These are phyloP conservation scores for Pseudorhombus dupliciocellatus DNA, from an alignment of 2,113 vertebrate species.

Conservation along the genomic window DNA sequence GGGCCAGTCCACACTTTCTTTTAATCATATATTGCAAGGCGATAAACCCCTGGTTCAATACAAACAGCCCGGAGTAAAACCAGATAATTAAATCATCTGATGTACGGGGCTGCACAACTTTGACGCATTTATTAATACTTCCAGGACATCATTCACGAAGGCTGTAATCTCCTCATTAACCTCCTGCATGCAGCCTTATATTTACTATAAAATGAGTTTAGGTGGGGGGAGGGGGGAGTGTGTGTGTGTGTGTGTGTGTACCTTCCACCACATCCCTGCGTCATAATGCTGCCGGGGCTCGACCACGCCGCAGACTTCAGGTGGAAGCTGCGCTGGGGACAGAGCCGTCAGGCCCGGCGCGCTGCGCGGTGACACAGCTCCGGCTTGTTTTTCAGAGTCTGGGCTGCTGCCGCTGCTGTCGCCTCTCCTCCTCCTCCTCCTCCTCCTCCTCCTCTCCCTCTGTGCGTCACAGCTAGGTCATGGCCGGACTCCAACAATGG, in stretches of 20 bases:
- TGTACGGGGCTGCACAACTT: constrained; percentile 1
- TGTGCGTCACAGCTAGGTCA: constrained; percentile 80
- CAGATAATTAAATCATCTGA: constrained; percentile 31
- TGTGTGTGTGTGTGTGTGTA: not conserved
- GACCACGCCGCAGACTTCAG: constrained; percentile 34
- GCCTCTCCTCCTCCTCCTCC: constrained; percentile 16
- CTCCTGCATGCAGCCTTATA: constrained; percentile 22
- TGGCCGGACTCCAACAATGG: constrained; percentile 79
- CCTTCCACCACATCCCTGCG: not conserved
- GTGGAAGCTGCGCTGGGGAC: constrained; percentile 40
- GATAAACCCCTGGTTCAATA: not conserved
- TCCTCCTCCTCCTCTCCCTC: constrained; percentile 27
- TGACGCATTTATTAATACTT: constrained; percentile 32
- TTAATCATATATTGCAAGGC: not conserved
- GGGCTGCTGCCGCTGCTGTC: constrained; percentile 51
- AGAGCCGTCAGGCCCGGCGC: constrained; percentile 30
- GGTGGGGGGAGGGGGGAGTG: no score
- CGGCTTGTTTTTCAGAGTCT: constrained; percentile 71
- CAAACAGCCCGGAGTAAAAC: constrained; percentile 5
- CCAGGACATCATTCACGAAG: constrained; percentile 20
- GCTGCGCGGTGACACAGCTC: constrained; percentile 56
- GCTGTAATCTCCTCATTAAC: constrained; percentile 60
- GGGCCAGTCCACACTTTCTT: not conserved
- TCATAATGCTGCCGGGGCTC: constrained; percentile 21
- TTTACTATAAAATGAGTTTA: constrained; percentile 27